Evolutionary conservation across 1,140 invertebrate species (phyloP).

Genomic region (Trialeurodes vaporariorum): DNA sequence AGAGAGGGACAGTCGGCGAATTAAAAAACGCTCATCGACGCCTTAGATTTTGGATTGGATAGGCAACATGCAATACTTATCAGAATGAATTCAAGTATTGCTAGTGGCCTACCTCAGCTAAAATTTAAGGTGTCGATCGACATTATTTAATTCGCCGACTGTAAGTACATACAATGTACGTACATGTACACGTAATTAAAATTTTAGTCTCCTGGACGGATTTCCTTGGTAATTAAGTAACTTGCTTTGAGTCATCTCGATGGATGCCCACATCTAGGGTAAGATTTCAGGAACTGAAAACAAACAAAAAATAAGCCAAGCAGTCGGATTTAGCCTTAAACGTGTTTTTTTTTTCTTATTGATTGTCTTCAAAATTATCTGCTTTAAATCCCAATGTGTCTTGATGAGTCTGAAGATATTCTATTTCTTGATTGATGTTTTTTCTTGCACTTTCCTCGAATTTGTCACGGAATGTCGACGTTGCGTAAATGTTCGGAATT

Average conservation of each 20-base stretch:
- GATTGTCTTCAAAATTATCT: neutral
- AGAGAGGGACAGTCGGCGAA: too few relatives aligned
- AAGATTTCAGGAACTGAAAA: too few relatives aligned
- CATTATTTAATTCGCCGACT: too few relatives aligned
- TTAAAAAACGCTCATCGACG: too few relatives aligned
- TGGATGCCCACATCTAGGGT: neutral
- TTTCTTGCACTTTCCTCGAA: slow-evolving; percentile 45
- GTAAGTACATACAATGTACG: too few relatives aligned
- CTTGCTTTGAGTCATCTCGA: neutral
- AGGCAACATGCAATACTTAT: too few relatives aligned
- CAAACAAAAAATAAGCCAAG: too few relatives aligned
- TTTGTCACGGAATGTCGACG: slow-evolving; percentile 44
- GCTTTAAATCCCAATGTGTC: neutral
- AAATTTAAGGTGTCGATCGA: too few relatives aligned
- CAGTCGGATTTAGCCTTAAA: neutral
- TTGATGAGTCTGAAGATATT: neutral
- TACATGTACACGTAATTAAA: neutral
- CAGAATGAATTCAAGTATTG: too few relatives aligned
- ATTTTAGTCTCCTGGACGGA: neutral
- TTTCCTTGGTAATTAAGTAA: neutral
- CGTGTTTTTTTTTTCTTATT: neutral
- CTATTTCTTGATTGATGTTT: slow-evolving; percentile 46
- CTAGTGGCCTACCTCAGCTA: too few relatives aligned
- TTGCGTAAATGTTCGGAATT: slow-evolving; percentile 54
- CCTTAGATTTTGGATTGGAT: too few relatives aligned